These are phyloP conservation scores for Myopa tessellatipennis DNA, from an alignment of 2,888 invertebrate species.

Conservation along the genomic window DNA sequence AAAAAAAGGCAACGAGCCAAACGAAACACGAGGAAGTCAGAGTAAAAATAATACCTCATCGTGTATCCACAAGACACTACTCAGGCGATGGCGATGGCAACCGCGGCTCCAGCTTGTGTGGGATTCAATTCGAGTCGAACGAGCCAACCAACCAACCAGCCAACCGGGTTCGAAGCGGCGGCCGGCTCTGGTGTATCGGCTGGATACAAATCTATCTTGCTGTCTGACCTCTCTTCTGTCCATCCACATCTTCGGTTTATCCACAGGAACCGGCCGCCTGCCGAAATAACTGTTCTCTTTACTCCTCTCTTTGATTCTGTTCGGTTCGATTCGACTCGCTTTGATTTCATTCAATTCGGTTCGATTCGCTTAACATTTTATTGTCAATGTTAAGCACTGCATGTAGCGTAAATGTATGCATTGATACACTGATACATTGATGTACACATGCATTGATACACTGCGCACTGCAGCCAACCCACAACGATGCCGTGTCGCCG, in stretches of 20 bases:
- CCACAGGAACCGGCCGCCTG: not conserved
- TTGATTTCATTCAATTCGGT: not conserved
- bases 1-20: conserved; percentile 10
- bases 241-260: not conserved
- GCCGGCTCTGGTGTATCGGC: too few relatives aligned
- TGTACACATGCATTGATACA: not conserved
- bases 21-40: not conserved
- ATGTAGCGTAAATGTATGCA: conserved; percentile 9
- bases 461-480: not conserved
- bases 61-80: too few relatives aligned
- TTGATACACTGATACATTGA: too few relatives aligned
- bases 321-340: not conserved
- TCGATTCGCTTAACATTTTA: conserved; percentile 5
- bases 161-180: too few relatives aligned
- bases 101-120: not conserved
- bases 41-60: not conserved
- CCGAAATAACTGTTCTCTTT: not conserved
- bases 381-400: not conserved
- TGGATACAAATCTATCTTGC: not conserved
- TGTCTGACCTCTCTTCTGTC: not conserved
- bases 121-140: too few relatives aligned
- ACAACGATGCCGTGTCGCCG: not conserved
- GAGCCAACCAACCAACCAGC: too few relatives aligned
- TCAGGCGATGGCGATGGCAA: too few relatives aligned
- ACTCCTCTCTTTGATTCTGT: not conserved